A percentile compares a stretch with the other conserved stretches of the same genome.
These are phyloP conservation scores for Tiaroga cobitis DNA, from an alignment of 2,797 vertebrate species.

Conservation along the genomic window DNA sequence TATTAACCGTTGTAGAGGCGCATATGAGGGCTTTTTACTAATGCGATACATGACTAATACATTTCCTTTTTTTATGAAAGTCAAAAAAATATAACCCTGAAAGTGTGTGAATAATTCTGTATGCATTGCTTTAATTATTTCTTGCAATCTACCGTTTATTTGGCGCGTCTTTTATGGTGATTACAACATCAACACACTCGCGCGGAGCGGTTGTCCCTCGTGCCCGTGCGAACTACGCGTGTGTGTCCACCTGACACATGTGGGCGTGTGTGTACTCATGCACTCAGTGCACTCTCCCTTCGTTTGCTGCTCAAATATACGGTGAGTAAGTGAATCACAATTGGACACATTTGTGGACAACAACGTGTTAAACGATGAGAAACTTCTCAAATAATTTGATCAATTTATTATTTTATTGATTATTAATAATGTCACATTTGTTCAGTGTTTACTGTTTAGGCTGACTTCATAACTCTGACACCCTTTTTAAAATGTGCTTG, in stretches of 20 bases:
- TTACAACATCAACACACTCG: not conserved
- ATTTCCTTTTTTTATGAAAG: not conserved
- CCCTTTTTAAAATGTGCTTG: not conserved
- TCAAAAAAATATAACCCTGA: accelerated
- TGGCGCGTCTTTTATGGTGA: not conserved
- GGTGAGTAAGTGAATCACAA: not conserved
- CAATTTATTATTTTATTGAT: not conserved
- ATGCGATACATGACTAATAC: not conserved
- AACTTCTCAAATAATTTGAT: not conserved
- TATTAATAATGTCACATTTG: not conserved
- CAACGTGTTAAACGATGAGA: not conserved
- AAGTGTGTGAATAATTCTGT: not conserved
- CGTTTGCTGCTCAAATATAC: not conserved
- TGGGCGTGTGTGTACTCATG: constrained; percentile 3
- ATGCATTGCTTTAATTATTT: too few relatives aligned
- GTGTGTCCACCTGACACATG: constrained; percentile 35
- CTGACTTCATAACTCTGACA: not conserved
- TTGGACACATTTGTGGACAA: not conserved
- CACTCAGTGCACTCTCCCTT: not conserved
- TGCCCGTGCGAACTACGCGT: not conserved
- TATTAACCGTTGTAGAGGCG: not conserved
- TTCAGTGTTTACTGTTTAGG: not conserved
- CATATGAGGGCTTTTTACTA: accelerated
- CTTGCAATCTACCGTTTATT: not conserved
- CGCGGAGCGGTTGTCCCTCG: constrained; percentile 1